phyloP scores from a whole-genome alignment of 2,888 invertebrate genomes.

The Drosophila bunnanda region DNA sequence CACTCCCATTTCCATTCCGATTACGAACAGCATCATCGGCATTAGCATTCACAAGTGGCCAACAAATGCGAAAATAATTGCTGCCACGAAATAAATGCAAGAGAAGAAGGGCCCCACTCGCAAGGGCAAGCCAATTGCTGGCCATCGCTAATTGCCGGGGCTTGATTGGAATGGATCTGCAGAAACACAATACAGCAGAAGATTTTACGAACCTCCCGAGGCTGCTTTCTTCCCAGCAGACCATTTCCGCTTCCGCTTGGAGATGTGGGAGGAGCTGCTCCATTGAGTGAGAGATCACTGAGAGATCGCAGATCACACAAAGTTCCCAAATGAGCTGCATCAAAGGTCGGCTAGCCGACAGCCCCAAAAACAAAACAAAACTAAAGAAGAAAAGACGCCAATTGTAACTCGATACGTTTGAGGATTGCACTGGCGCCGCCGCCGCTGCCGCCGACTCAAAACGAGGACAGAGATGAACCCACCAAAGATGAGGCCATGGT shows the following conservation, averaged over 20 bases:
- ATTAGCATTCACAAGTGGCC: constrained; percentile 79
- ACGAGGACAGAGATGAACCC: constrained; percentile 19
- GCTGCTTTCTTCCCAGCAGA: constrained; percentile 35
- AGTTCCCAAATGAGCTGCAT: constrained; percentile 50
- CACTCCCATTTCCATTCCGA: constrained; percentile 5
- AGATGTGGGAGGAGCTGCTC: constrained; percentile 38
- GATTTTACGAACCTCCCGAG: constrained; percentile 40
- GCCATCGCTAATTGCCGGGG: constrained; percentile 61
- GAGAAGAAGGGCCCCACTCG: neutral
- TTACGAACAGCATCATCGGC: constrained; percentile 26
- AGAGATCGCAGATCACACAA: constrained; percentile 4
- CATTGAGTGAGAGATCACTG: constrained; percentile 13
- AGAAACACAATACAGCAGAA: no score
- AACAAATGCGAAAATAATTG: constrained; percentile 84
- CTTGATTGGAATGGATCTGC: constrained; percentile 60
- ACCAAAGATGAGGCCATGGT: constrained; percentile 45
- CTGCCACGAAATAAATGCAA: constrained; percentile 72
- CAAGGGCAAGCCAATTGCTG: constrained; percentile 23
- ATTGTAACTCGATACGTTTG: constrained; percentile 72
- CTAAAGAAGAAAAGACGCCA: constrained; percentile 46
- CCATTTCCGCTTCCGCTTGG: constrained; percentile 74
- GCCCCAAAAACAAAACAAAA: constrained; percentile 19
- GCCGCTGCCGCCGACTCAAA: constrained; percentile 57
- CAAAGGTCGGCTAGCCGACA: constrained; percentile 53
- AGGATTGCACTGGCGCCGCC: constrained; percentile 69